phyloP scores from a whole-genome alignment of 2,797 vertebrate genomes.

The Myripristis murdjan region DNA sequence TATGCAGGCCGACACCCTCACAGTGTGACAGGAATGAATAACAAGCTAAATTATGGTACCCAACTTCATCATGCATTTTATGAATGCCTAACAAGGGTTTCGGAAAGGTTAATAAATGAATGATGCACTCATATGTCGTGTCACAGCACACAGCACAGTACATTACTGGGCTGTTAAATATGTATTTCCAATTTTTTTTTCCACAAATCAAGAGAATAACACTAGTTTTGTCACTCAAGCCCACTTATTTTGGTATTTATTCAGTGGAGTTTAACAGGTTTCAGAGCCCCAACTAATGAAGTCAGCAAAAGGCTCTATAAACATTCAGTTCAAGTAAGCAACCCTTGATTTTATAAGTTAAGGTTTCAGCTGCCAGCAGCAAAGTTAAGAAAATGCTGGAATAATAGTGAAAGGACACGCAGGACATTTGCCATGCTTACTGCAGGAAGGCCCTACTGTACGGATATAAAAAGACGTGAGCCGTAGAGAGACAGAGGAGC shows the following conservation, averaged over 20 bases:
- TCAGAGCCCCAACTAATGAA: too few relatives aligned
- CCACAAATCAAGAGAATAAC: too few relatives aligned
- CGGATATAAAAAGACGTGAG: slow-evolving; percentile 13
- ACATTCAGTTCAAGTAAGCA: slow-evolving; percentile 3
- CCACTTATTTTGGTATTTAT: too few relatives aligned
- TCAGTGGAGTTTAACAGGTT: too few relatives aligned
- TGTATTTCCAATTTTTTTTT: too few relatives aligned
- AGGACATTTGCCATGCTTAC: neutral
- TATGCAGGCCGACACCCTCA: neutral
- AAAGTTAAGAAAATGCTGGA: neutral
- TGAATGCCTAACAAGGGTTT: neutral
- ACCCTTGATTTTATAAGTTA: too few relatives aligned
- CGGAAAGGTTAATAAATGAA: neutral
- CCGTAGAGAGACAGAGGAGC: slow-evolving; percentile 12
- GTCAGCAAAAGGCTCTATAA: too few relatives aligned
- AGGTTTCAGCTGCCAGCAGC: neutral
- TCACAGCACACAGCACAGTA: neutral
- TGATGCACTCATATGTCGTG: neutral
- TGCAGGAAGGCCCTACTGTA: neutral
- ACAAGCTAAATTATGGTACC: neutral
- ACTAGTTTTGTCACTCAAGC: too few relatives aligned
- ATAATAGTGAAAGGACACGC: neutral
- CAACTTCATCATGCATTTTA: neutral
- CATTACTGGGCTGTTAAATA: too few relatives aligned
- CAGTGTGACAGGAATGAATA: neutral